Percentiles rank a stretch among this genome's conserved stretches.
phyloP scores from a whole-genome alignment of 1,140 invertebrate genomes.

The Papilio helenus region DNA sequence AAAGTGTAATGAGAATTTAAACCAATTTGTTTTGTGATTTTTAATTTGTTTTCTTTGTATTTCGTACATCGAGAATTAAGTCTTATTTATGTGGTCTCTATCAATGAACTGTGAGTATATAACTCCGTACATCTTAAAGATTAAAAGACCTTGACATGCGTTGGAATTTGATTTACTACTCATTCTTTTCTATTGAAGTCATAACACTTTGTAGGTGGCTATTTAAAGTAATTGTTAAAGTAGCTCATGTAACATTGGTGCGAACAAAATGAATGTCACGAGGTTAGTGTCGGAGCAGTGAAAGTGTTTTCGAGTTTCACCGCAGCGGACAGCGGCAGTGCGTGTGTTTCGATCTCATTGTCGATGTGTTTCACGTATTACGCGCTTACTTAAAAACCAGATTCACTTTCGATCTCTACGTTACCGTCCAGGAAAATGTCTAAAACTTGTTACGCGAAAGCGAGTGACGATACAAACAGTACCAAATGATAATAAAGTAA shows the following conservation, averaged over 20 bases:
- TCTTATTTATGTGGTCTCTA: background rate
- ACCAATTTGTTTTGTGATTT: background rate
- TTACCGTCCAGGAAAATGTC: constrained; percentile 9
- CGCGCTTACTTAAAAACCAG: constrained; percentile 39
- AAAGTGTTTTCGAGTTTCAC: constrained; percentile 14
- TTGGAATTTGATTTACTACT: background rate
- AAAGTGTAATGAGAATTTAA: background rate
- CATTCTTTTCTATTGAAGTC: background rate
- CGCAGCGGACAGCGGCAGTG: background rate
- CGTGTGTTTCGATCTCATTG: background rate
- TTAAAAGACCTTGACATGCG: background rate
- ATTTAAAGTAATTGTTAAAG: background rate
- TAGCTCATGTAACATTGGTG: background rate
- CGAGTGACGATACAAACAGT: constrained; percentile 17
- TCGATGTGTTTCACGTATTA: constrained; percentile 32
- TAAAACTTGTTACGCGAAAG: background rate
- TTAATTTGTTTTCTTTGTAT: background rate
- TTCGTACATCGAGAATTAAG: background rate
- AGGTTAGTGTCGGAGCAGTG: constrained; percentile 15
- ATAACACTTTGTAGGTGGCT: background rate
- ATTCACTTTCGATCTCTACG: constrained; percentile 39
- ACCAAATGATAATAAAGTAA: background rate
- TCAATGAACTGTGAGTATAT: background rate
- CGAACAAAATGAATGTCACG: constrained; percentile 5
- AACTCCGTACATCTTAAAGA: background rate